Base-by-base conservation (phyloP, 2,888 invertebrate genomes). In the Lepetodrilus schrolli region DNA sequence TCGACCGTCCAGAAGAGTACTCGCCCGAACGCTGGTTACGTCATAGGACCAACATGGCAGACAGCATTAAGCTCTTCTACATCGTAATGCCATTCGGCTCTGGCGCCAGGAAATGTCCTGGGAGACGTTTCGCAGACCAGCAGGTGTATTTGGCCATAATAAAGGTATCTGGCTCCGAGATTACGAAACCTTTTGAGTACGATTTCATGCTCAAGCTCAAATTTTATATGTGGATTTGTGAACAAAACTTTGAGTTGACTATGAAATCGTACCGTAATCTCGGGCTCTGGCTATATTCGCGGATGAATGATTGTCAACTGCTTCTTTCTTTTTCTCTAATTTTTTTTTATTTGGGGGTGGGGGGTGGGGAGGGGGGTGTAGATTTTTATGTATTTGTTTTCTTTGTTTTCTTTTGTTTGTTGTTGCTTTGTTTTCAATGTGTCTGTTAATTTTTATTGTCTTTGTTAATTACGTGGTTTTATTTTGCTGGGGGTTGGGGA, bases 121-220 rank as follows among this genome's bases (percentile, higher is more conserved):
- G 70, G 1, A 20, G 70, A n/a, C 21, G 49, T 5, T 48, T 70
- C n/a, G 49, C 70, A 26, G 70, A 70, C 20, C 70, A 49, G 10
- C 70, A 70, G 70, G 13, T 70, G 21, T 49, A 48, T 20, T 21
- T 70, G 36, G 70, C 70, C n/a, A 13, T 70, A 17, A 43, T 70
- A 10, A 70, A 48, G 70, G 70, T 70, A 47, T 43, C 13, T 2
- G 43, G 4, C 4, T 7, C n/a, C 4, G 43, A 43, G n/a, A n/a
- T n/a, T n/a, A n/a, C n/a, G n/a, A n/a, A n/a, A n/a, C n/a, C n/a
- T n/a, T n/a, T n/a, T n/a, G n/a, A n/a, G n/a, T n/a, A n/a, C n/a
- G n/a, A n/a, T n/a, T n/a, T n/a, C n/a, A 1, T 1, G 38, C 8
- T 1, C 1, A n/a, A 38, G 8, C 1, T 38, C 10, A 13, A 38